Base-by-base conservation (phyloP, 2,797 vertebrate genomes). In the Echiichthys vipera region DNA sequence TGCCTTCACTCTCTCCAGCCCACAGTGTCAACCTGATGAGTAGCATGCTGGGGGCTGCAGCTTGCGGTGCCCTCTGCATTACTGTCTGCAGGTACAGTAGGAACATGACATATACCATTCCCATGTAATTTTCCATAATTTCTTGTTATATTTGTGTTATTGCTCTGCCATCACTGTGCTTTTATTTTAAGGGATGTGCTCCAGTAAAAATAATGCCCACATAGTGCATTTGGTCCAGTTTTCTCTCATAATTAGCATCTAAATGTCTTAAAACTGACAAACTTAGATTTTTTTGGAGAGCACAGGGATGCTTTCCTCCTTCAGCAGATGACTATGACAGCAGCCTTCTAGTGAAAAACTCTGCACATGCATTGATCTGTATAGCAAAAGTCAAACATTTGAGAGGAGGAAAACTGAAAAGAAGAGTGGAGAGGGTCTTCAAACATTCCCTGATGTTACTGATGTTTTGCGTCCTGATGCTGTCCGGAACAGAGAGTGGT, bases 1-100 rank as follows among this genome's bases (percentile, higher is more conserved):
- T 97, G 65, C 95, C 97, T 3, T 78, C 92, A 0, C 93, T 95
- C 37, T 96, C 97, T 13, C 72, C 96, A 0, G 97, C 97, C 64
- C 95, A 95, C 92, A 95, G 95, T 0, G 94, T 97, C 85, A 97
- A 97, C 85, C 92, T 99, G 71, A 95, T 99, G 81, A 95, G 96
- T 29, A 89, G 93, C 74, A 81, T 96, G 29, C 84, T 97, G 85
- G 98, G 96, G 81, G 96, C 97, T 2, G 91, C 91, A 69, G 95
- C 97, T 2, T 95, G 97, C 18, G 94, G 97, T 0, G 88, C 94
- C 67, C 95, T 99, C 80, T 98, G 96, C 94, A 88, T 95, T 84
- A 96, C 97, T 0, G 96, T 97, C 86, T 96, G 93, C 96, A 98
- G 96, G 98, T 36, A 36, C 11, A n/a, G n/a, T 99, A 96, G 86